Base-by-base conservation (phyloP, 1,140 invertebrate genomes). In the Hirudo medicinalis region DNA sequence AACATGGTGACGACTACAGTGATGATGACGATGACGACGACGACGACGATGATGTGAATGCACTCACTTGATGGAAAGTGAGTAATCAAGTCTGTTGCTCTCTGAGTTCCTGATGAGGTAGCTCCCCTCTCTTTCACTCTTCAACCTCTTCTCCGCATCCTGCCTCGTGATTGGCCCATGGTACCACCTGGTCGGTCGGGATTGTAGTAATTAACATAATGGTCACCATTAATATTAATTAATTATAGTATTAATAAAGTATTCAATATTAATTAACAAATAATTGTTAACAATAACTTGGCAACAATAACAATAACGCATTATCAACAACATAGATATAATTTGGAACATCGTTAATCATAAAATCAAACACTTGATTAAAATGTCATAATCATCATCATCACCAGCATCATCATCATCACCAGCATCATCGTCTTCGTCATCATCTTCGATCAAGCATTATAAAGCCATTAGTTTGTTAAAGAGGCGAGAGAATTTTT, bases 51-150 rank as follows among this genome's bases (percentile, higher is more conserved):
- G 43, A 49, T 49, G 43, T 9, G 3, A 17, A 49, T 49, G 43
- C 43, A 49, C 43, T 49, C 11, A 80, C 79, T 79, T 80, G 54
- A 80, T 75, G 19, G 78, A 79, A 20, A 80, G 74, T 4, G 78
- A 79, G 72, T 76, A 80, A 29, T 79, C 78, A 66, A 72, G 74
- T 57, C 77, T 77, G 40, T 78, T 78, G 43, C 79, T 80, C 67
- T 78, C 77, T 73, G 78, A 79, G n/a, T 76, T 73, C 40, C 79
- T 69, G 40, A 80, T 78, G 55, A 80, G 74, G 68, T 78, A 80
- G 74, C 79, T 80, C 13, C 79, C 79, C 63, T 80, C 79, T 68
- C 77, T 78, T 57, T 77, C 76, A 15, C 78, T 76, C n/a, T 76
- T 60, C 53, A 80, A 73, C 54, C 78, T 74, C 8, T 74, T 71